Evolutionary conservation across 2,113 vertebrate species (phyloP).

Genomic region (Coturnix japonica): DNA sequence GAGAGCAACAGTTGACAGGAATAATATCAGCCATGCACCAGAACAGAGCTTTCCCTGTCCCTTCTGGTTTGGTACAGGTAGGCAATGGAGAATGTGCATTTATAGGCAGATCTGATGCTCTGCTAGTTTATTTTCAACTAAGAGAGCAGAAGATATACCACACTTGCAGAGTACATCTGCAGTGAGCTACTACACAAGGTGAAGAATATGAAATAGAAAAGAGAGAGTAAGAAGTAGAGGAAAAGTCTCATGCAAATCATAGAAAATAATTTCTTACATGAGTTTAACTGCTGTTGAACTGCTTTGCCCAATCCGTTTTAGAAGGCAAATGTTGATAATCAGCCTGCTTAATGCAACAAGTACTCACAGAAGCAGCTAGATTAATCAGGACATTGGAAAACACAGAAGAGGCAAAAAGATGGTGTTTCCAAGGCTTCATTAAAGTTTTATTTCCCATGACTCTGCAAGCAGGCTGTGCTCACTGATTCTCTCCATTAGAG

Average conservation of each 20-base stretch:
- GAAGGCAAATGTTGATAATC: background rate
- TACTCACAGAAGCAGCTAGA: background rate
- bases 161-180: background rate
- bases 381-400: background rate
- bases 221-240: background rate
- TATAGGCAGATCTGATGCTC: background rate
- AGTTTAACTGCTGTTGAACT: background rate
- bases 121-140: background rate
- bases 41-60: background rate
- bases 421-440: background rate
- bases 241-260: background rate
- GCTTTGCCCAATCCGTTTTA: background rate
- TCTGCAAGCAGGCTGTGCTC: background rate
- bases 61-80: background rate
- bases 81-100: background rate
- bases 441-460: background rate
- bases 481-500: background rate
- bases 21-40: background rate
- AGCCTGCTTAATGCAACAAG: background rate
- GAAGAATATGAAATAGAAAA: background rate
- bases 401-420: background rate
- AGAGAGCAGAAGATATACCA: background rate
- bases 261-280: background rate
- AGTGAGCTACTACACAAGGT: background rate
- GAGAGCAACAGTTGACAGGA: background rate